Evolutionary conservation across 2,888 invertebrate species (phyloP).

Genomic region (Cyrtodaria siliqua): DNA sequence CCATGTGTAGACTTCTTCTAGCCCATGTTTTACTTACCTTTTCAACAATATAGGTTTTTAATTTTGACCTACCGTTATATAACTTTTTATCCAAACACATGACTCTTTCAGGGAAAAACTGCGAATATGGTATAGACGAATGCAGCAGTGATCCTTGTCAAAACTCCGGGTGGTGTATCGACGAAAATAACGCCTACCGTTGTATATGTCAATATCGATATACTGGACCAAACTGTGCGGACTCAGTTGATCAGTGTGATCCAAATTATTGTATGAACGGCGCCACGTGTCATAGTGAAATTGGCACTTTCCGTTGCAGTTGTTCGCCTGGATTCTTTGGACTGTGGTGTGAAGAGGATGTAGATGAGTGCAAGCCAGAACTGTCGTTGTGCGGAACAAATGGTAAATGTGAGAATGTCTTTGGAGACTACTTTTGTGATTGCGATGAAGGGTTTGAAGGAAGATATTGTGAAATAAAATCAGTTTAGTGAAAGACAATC

Average conservation of each 20-base stretch:
- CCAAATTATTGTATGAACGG: conserved; percentile 75
- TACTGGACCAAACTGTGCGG: conserved; percentile 52
- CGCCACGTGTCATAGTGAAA: conserved; percentile 70
- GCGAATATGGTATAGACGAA: conserved; percentile 95
- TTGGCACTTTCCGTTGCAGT: conserved; percentile 91
- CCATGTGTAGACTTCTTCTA: too few relatives aligned
- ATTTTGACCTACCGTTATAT: too few relatives aligned
- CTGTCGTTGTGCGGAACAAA: conserved; percentile 36
- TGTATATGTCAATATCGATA: conserved; percentile 68
- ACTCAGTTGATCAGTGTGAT: conserved; percentile 73
- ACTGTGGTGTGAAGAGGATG: conserved; percentile 93
- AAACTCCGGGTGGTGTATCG: conserved; percentile 66
- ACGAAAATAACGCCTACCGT: conserved; percentile 61
- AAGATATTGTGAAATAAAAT: conserved; percentile 47
- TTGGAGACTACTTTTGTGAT: conserved; percentile 45
- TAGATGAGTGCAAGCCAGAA: conserved; percentile 92
- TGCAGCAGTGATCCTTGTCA: conserved; percentile 87
- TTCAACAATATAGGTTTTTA: too few relatives aligned
- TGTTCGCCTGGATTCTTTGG: conserved; percentile 96
- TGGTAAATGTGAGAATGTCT: conserved; percentile 46
- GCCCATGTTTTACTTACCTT: too few relatives aligned
- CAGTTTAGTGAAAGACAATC: conserved; percentile 53
- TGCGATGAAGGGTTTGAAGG: conserved; percentile 59
- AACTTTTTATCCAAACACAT: too few relatives aligned
- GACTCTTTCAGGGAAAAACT: conserved; percentile 87